These are phyloP conservation scores for Oeneis ivallda DNA, from an alignment of 2,888 invertebrate genomes.

Conservation along the genomic window DNA sequence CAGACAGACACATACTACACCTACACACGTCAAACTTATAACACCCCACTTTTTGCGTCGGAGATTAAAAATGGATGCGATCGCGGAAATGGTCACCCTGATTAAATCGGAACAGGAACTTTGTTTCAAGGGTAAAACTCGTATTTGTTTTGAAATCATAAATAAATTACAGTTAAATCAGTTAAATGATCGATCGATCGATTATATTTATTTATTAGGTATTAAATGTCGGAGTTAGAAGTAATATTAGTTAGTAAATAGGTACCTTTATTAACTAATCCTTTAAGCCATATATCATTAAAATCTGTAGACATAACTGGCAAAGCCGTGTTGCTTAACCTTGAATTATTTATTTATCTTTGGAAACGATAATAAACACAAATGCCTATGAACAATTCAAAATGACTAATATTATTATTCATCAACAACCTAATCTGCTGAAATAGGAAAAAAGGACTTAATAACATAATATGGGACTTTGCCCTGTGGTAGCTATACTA, in stretches of 20 bases:
- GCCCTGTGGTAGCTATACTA: neutral
- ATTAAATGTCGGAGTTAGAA: neutral
- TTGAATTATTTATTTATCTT: slow-evolving; percentile 1
- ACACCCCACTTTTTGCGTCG: too few species aligned
- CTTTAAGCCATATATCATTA: slow-evolving; percentile 14
- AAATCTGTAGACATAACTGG: slow-evolving; percentile 13
- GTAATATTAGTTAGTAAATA: neutral
- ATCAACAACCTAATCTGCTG: slow-evolving; percentile 13
- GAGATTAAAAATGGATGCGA: too few species aligned
- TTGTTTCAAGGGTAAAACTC: neutral
- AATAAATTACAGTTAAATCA: neutral
- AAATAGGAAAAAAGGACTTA: slow-evolving; percentile 4
- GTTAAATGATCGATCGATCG: neutral
- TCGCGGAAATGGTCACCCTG: neutral
- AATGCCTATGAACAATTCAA: neutral
- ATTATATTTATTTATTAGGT: neutral
- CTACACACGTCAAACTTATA: too few species aligned
- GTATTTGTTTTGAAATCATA: neutral
- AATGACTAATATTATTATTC: neutral
- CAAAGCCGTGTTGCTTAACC: slow-evolving; percentile 12
- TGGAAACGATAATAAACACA: neutral
- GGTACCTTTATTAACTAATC: neutral
- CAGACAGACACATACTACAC: too few species aligned
- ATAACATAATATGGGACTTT: neutral
- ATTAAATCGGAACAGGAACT: slow-evolving; percentile 8